A percentile compares a stretch with the other conserved stretches of the same genome.
phyloP scores from a whole-genome alignment of 2,888 invertebrate genomes.

The Nomada flava region DNA sequence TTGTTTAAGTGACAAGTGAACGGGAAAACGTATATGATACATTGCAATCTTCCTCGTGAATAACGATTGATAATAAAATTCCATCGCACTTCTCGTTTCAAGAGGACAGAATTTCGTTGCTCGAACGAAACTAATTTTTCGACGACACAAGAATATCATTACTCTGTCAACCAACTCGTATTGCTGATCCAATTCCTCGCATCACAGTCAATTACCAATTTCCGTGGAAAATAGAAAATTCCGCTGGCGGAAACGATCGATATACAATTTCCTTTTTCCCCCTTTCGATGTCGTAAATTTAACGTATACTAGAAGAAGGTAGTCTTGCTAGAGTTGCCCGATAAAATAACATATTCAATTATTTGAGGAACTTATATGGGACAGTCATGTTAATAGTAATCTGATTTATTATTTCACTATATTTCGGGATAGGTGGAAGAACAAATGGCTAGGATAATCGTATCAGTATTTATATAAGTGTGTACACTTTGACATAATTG shows the following conservation, averaged over 20 bases:
- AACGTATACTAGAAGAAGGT: not conserved
- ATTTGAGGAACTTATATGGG: too few species aligned
- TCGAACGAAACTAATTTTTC: conserved; percentile 39
- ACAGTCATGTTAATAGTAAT: too few species aligned
- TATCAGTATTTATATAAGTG: too few species aligned
- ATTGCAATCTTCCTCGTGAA: not conserved
- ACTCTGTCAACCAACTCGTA: conserved; percentile 42
- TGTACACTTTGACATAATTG: too few species aligned
- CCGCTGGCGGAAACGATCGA: not conserved
- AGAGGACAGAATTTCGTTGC: conserved; percentile 14
- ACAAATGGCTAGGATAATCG: too few species aligned
- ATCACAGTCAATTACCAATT: conserved; percentile 45
- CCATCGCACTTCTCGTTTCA: not conserved
- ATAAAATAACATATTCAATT: too few species aligned
- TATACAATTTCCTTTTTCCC: not conserved
- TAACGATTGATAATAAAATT: conserved; percentile 3
- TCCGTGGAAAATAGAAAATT: conserved; percentile 13
- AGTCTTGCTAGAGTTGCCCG: not conserved
- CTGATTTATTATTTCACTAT: too few species aligned
- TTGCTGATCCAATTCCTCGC: conserved; percentile 36
- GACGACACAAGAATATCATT: conserved; percentile 47
- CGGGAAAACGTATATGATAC: not conserved
- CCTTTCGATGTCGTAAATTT: conserved; percentile 1
- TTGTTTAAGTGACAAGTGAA: not conserved
- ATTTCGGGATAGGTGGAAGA: too few species aligned